Base-by-base conservation (phyloP, 2,113 vertebrate species). In the Reinhardtius hippoglossoides region DNA sequence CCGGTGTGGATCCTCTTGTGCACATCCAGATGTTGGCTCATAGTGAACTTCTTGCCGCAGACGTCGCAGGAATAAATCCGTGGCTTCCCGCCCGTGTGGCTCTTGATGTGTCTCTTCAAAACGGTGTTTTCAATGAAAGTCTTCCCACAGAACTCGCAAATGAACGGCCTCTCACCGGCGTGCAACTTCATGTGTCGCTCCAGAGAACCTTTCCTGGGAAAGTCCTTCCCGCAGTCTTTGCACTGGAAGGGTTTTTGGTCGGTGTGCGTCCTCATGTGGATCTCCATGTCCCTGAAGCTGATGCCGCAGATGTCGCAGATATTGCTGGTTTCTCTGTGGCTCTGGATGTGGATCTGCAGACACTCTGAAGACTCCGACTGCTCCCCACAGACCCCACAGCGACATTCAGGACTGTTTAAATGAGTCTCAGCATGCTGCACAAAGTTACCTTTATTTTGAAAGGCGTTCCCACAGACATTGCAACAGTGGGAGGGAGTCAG, bases 11-110 rank as follows among this genome's bases (percentile, higher is more conserved):
- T 88, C 67, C 88, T 87, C 80, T 88, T 90, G 89, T 92, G 58
- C 83, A 94, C 81, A 37, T 93, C 67, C 87, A 95, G 75, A 87
- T 94, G 50, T 71, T 92, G 68, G 85, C 92, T 86, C 93, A 95
- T 75, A 48, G 89, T 74, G 64, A 93, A 93, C 37, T 74, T 89
- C 89, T 95, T 87, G 4, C 91, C 92, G 52, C 94, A 91, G 85
- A 86, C 13, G 76, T 95, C 55, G 5, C 92, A 93, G 27, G 84
- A 52, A 58, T 87, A 87, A 5, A 83, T 75, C 9, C 90, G 61
- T 0, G 85, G 81, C 18, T 81, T 87, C 21, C 84, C 86, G 0
- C 83, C 89, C 0, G 67, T 71, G 78, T 92, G 92, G 74, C 85
- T 79, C 73, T 87, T 91, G 55, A 89, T 88, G 71, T 93, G 92